A percentile compares a stretch with the other conserved stretches of the same genome.
phyloP scores from a whole-genome alignment of 2,888 invertebrate species.

The Idaea biselata region DNA sequence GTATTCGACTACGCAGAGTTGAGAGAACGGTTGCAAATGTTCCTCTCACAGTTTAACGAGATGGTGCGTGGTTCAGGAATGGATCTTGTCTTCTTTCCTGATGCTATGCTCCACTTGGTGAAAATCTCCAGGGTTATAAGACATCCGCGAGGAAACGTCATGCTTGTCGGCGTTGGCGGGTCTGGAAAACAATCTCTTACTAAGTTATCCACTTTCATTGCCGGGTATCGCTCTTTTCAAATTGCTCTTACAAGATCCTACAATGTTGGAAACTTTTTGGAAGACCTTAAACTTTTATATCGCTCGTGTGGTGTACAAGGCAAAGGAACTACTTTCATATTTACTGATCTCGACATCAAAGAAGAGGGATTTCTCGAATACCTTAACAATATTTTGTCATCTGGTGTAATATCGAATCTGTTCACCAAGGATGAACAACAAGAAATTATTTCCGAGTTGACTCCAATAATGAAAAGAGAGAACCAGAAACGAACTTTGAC shows the following conservation, averaged over 20 bases:
- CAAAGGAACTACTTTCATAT: slow-evolving; percentile 97
- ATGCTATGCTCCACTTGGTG: slow-evolving; percentile 96
- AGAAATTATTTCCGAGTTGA: slow-evolving; percentile 95
- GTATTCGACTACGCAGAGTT: slow-evolving; percentile 90
- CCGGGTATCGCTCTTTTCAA: slow-evolving; percentile 97
- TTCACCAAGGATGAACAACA: slow-evolving; percentile 97
- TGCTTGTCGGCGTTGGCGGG: slow-evolving; percentile 97
- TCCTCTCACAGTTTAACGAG: slow-evolving; percentile 95
- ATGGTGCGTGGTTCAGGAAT: slow-evolving; percentile 96
- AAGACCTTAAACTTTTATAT: slow-evolving; percentile 95
- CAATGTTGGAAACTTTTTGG: slow-evolving; percentile 96
- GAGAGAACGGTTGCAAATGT: slow-evolving; percentile 93
- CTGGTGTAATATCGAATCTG: slow-evolving; percentile 95
- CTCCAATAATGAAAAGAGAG: slow-evolving; percentile 96
- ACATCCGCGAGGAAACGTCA: slow-evolving; percentile 96
- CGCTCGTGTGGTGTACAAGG: slow-evolving; percentile 94
- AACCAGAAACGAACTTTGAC: slow-evolving; percentile 93
- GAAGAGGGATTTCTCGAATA: slow-evolving; percentile 98
- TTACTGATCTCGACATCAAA: slow-evolving; percentile 97
- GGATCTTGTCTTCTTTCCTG: slow-evolving; percentile 98
- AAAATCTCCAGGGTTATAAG: slow-evolving; percentile 97
- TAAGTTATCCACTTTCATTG: slow-evolving; percentile 96
- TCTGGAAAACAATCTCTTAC: slow-evolving; percentile 98
- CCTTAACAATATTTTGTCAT: slow-evolving; percentile 96
- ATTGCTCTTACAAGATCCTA: slow-evolving; percentile 96